Base-by-base conservation (phyloP, 2,888 invertebrate genomes). In the Oscheius myriophilus region DNA sequence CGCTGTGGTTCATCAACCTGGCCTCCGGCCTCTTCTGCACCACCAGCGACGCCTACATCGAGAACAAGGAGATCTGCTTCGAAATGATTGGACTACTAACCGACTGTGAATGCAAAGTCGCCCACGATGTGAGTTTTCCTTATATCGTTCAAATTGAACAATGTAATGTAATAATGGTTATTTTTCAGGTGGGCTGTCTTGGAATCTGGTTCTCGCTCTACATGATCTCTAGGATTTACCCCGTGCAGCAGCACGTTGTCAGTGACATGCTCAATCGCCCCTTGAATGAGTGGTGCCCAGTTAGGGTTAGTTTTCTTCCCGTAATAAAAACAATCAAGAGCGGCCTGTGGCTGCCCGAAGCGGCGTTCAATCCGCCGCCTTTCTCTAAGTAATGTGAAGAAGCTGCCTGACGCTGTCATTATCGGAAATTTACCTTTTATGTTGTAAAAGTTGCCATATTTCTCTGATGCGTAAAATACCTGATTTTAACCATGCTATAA, bases 251-350 rank as follows among this genome's bases (percentile, higher is more conserved):
- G 21, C 33, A 54, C 39, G 9, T 59, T 16, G 21, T 67, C 54
- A 26, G 68, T 1, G 58, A 67, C 26, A 52, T 21, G 4, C 55
- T 75, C 26, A 42, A n/a, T 16, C 52, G 52, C 26, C 70, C 70
- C 0, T 26, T 76, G 11, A 61, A 25, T 4, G 69, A 76, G 46
- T 76, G 76, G 76, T 70, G 72, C 55, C 76, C 76, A 9, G 67
- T 76, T 21, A 41, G 69, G 11, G 70, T 66, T 3, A 49, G 52
- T 49, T 21, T 33, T n/a, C n/a, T n/a, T n/a, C n/a, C n/a, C n/a
- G n/a, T 14, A 52, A 9, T n/a, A n/a, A n/a, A n/a, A n/a, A n/a
- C n/a, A n/a, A n/a, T n/a, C n/a, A n/a, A n/a, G n/a, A n/a, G n/a
- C n/a, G n/a, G n/a, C n/a, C n/a, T n/a, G n/a, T n/a, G n/a, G n/a